Conservation (phyloP, 2,113 vertebrate genomes). For the Nesoenas mayeri region DNA sequence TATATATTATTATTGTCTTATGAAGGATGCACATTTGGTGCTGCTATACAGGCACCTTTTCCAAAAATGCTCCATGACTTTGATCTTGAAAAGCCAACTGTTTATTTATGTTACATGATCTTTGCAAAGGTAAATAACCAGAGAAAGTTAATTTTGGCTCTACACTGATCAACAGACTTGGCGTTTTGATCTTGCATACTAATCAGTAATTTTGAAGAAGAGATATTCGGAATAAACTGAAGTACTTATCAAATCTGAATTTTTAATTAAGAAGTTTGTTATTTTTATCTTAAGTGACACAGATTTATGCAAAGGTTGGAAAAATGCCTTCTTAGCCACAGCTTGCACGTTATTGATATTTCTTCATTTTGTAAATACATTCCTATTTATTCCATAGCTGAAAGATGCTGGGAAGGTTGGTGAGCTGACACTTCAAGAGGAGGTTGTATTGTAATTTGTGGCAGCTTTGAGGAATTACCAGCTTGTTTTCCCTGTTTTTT, state of each 20-base stretch:
- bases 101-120: neutral
- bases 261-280: neutral
- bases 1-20: neutral
- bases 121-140: neutral
- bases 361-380: neutral
- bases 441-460: neutral
- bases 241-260: neutral
- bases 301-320: neutral
- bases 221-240: neutral
- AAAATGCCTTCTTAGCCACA: neutral
- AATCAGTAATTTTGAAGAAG: neutral
- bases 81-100: neutral
- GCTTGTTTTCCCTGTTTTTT: neutral
- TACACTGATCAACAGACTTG: neutral
- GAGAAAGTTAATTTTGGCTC: neutral
- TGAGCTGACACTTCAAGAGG: neutral
- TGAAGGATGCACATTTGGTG: neutral
- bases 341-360: neutral
- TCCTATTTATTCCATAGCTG: neutral
- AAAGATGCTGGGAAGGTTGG: neutral
- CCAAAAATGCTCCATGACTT: neutral
- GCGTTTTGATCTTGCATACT: neutral
- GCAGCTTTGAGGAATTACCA: neutral
- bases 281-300: neutral
- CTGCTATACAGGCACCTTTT: neutral